Conservation (phyloP, 2,113 vertebrate species). For the Deroptyus accipitrinus region DNA sequence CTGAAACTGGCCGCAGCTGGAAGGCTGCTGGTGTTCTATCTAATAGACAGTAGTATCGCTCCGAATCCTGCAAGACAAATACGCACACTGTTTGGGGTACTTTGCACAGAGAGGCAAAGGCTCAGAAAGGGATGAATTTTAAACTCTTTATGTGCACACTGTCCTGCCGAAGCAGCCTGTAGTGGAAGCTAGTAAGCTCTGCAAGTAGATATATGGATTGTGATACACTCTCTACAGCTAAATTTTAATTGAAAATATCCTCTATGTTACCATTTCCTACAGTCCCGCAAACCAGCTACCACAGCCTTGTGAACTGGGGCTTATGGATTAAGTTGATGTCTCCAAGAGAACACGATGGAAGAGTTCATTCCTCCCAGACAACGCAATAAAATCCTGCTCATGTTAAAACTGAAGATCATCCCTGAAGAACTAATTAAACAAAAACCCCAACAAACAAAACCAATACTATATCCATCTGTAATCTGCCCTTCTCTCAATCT, state of each 20-base stretch:
- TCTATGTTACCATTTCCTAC: neutral
- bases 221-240: neutral
- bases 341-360: neutral
- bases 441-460: no score
- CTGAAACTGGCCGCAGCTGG: neutral
- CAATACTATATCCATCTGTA: neutral
- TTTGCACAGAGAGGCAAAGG: neutral
- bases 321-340: neutral
- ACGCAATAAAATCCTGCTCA: neutral
- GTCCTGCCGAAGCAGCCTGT: neutral
- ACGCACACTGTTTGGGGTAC: fast-evolving
- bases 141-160: neutral
- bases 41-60: neutral
- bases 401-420: neutral
- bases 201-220: neutral
- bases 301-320: fast-evolving
- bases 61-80: neutral
- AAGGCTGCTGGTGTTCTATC: neutral
- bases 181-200: neutral
- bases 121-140: neutral
- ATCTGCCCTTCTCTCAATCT: neutral
- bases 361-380: neutral
- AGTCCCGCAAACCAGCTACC: neutral
- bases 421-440: neutral
- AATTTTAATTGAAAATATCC: neutral